These are phyloP conservation scores for Silurus aristotelis DNA, from an alignment of 2,797 vertebrate species.

Conservation along the genomic window DNA sequence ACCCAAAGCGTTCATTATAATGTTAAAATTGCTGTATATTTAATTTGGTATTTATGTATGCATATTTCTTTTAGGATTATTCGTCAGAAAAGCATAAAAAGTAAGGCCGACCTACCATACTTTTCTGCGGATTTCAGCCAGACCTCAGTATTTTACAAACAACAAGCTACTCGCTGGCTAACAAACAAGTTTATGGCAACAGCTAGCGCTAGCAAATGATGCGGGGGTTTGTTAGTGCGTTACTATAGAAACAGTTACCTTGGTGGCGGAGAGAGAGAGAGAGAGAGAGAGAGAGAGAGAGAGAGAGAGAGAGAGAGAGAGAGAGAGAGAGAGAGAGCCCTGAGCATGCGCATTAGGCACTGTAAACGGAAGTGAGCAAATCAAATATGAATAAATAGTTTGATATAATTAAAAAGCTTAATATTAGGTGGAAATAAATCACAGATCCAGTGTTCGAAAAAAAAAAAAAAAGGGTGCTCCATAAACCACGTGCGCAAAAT, in stretches of 20 bases:
- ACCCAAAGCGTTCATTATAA: background rate
- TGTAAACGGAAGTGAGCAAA: background rate
- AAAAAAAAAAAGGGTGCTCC: background rate
- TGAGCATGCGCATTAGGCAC: background rate
- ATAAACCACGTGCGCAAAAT: background rate
- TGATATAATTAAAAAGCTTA: too few relatives aligned
- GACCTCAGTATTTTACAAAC: background rate
- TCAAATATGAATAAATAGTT: background rate
- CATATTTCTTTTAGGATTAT: background rate
- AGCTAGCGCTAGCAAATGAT: background rate
- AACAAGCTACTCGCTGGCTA: background rate
- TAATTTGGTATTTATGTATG: background rate
- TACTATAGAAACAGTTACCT: conserved; percentile 46
- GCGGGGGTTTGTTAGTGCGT: conserved; percentile 28
- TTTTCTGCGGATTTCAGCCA: background rate
- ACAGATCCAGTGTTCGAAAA: too few relatives aligned
- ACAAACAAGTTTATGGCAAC: background rate
- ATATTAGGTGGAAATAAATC: too few relatives aligned
- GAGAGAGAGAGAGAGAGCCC: too few relatives aligned
- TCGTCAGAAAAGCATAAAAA: background rate
- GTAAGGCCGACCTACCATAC: background rate
- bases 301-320: too few relatives aligned
- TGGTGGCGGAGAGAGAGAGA: background rate
- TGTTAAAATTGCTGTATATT: background rate
- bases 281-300: too few relatives aligned